Evolutionary conservation across 2,113 vertebrate genomes (phyloP).

Genomic region (Perca flavescens): DNA sequence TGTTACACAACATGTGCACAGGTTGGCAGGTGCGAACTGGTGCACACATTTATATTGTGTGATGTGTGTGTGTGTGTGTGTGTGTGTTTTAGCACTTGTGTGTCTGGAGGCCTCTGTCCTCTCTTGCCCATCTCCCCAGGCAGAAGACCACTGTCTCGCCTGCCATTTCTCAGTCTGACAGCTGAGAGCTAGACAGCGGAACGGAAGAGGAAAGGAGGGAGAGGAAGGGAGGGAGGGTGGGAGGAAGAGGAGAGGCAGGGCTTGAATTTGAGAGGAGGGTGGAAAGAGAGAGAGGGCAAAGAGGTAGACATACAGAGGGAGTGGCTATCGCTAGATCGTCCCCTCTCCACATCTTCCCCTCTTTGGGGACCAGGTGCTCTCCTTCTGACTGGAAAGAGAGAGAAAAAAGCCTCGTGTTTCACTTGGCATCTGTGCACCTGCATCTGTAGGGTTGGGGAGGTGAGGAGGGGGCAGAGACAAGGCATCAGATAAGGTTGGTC

Average conservation of each 20-base stretch:
- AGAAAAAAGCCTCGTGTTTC: slow-evolving; percentile 68
- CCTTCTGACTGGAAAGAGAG: slow-evolving; percentile 51
- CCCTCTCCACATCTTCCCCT: background rate
- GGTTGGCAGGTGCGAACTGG: slow-evolving; percentile 43
- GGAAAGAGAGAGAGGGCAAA: slow-evolving; percentile 25
- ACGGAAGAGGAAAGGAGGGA: slow-evolving; percentile 28
- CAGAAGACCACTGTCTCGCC: slow-evolving; percentile 73
- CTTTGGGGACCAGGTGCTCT: slow-evolving; percentile 74
- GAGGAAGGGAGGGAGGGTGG: background rate
- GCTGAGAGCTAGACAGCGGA: slow-evolving; percentile 74
- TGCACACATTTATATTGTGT: slow-evolving; percentile 22
- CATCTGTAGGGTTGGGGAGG: slow-evolving; percentile 67
- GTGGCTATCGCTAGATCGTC: slow-evolving; percentile 37
- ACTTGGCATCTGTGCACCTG: slow-evolving; percentile 83
- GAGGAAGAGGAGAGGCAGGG: background rate
- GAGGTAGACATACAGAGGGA: slow-evolving; percentile 33
- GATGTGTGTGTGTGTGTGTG: slow-evolving; percentile 27
- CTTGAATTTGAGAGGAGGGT: slow-evolving; percentile 21
- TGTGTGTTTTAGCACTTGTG: slow-evolving; percentile 25
- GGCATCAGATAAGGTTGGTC: slow-evolving; percentile 75
- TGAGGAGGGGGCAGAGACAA: slow-evolving; percentile 63
- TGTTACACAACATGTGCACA: slow-evolving; percentile 31
- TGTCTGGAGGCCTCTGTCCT: slow-evolving; percentile 60
- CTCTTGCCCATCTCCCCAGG: slow-evolving; percentile 66
- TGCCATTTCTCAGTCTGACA: slow-evolving; percentile 81